A percentile compares a stretch with the other conserved stretches of the same genome.
These are phyloP conservation scores for Drosophila repletoides DNA, from an alignment of 1,140 invertebrate species.

Conservation along the genomic window DNA sequence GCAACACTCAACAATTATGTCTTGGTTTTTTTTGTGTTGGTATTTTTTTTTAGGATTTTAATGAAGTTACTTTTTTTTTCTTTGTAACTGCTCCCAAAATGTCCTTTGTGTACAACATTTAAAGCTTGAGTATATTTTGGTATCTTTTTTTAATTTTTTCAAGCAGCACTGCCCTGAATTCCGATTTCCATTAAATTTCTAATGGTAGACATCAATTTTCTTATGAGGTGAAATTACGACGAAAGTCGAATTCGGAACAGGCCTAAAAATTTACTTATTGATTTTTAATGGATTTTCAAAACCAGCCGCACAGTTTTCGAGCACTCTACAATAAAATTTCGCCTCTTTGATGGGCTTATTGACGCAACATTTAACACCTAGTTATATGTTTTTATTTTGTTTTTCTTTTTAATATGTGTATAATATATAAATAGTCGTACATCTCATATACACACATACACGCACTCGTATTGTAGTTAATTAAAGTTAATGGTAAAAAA, in stretches of 20 bases:
- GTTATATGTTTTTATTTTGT: conserved; percentile 17
- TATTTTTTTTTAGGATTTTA: conserved; percentile 29
- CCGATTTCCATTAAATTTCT: conserved; percentile 12
- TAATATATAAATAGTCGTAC: background rate
- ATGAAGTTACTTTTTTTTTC: conserved; percentile 35
- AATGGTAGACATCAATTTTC: no score
- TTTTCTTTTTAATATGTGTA: background rate
- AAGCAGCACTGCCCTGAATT: no score
- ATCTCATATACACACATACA: background rate
- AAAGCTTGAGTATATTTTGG: conserved; percentile 70
- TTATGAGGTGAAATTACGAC: no score
- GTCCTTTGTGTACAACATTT: conserved; percentile 64
- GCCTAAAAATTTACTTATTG: conserved; percentile 33
- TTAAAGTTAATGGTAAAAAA: conserved; percentile 71
- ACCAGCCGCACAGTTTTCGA: conserved; percentile 16
- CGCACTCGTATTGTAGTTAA: conserved; percentile 11
- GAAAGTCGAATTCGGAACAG: no score
- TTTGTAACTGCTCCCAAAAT: conserved; percentile 9
- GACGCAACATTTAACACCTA: conserved; percentile 71
- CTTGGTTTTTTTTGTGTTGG: conserved; percentile 12
- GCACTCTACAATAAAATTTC: conserved; percentile 56
- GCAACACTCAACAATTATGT: conserved; percentile 39
- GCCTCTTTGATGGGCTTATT: conserved; percentile 49
- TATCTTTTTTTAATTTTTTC: conserved; percentile 11
- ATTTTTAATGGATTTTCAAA: conserved; percentile 7